Conservation (phyloP, 2,113 vertebrate species). For the Cyanoramphus novaezelandiae region DNA sequence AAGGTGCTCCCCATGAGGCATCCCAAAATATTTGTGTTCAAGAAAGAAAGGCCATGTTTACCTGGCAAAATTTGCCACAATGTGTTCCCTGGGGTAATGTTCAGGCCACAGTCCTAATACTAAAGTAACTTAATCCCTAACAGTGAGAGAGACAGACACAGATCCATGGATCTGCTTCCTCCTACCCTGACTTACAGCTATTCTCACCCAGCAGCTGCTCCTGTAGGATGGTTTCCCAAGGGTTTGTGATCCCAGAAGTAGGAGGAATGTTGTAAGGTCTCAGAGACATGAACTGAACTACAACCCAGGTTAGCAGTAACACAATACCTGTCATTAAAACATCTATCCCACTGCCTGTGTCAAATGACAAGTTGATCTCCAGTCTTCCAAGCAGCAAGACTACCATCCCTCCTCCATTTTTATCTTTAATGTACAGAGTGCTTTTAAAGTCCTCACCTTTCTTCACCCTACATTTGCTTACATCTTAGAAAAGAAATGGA, state of each 20-base stretch:
- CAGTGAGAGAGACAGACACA: rapidly evolving
- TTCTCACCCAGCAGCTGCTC: neutral
- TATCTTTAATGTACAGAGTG: neutral
- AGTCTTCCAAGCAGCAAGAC: neutral
- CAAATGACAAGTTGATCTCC: neutral
- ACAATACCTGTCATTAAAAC: neutral
- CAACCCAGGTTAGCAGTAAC: neutral
- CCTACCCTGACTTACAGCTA: neutral
- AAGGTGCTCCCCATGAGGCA: neutral
- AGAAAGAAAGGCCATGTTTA: neutral
- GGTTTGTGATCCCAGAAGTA: neutral
- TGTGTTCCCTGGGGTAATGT: neutral
- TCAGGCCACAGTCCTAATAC: neutral
- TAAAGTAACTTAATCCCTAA: neutral
- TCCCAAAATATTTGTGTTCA: neutral
- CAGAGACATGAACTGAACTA: neutral
- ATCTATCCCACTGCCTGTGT: neutral
- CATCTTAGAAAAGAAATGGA: neutral
- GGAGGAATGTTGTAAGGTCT: neutral
- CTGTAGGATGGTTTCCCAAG: neutral
- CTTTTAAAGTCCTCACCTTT: neutral
- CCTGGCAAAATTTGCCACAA: neutral
- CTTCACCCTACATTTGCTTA: neutral
- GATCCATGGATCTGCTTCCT: neutral
- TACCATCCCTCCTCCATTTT: neutral